Evolutionary conservation across 2,888 invertebrate genomes (phyloP), one percentile per base, ranked within the genome.

Genomic region (Heliconius aoede): DNA sequence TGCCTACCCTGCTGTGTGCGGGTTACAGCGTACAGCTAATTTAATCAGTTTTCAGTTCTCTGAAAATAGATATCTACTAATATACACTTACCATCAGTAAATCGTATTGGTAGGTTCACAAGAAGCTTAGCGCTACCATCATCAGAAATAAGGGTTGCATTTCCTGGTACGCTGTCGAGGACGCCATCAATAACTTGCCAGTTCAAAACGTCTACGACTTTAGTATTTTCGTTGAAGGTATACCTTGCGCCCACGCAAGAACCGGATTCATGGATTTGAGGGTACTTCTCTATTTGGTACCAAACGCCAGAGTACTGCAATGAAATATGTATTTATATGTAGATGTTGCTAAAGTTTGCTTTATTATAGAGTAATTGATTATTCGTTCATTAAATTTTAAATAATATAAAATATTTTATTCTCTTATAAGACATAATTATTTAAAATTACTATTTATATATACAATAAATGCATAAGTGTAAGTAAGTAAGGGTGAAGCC

Each of bases 251-350:
- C 92, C 2, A 87, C 84, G 78, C 94, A 94, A 18, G 85, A 82
- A 13, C 88, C 89, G 24, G 64, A 82, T 26, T 86, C 86, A 51
- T 85, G 82, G n/a, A 84, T 80, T 83, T 87, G 86, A 15, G 90
- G 89, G 80, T 93, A 92, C 21, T 88, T 85, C 76, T 90, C 87
- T 7, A 87, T 88, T 73, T 92, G 90, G 83, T 91, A 94, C 94
- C 94, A 94, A 2, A 84, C 89, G 67, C 90, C 92, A 32, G 86
- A 85, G 80, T 90, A 95, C 95, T 92, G 87, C 3, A 55, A 60
- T 26, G 1, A 51, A 68, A 51, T 26, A 46, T 5, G 46, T 46
- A 18, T 0, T 0, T 18, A 18, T 18, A 46, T 7, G 46, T 18
- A 2, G 18, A 7, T 7, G 18, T 46, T 46, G 46, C 46, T 46